phyloP scores from a whole-genome alignment of 2,113 vertebrate genomes.

The Peucedramus taeniatus region DNA sequence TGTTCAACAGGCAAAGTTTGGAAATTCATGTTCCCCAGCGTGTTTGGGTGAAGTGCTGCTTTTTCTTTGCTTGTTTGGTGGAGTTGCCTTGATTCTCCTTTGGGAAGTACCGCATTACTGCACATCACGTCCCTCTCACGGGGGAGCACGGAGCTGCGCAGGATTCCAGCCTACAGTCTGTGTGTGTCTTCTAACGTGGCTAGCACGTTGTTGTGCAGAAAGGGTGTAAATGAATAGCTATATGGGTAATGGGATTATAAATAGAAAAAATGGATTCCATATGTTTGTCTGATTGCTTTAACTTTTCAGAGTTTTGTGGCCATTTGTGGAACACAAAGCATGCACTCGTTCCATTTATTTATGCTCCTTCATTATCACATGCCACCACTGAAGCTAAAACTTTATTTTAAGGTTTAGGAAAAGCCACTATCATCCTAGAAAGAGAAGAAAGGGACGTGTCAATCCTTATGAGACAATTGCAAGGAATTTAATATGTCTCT shows the following conservation, averaged over 20 bases:
- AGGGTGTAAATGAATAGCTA: constrained; percentile 30
- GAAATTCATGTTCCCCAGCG: fast-evolving
- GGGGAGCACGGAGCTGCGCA: neutral
- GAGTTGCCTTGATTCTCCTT: neutral
- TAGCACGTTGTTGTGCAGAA: neutral
- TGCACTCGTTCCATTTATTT: neutral
- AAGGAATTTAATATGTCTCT: neutral
- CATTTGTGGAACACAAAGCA: neutral
- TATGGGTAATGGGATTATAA: constrained; percentile 39
- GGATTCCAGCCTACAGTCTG: neutral
- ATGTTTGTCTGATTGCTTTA: constrained; percentile 31
- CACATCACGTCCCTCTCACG: neutral
- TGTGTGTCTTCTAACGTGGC: neutral
- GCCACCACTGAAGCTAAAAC: neutral
- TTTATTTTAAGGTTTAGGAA: neutral
- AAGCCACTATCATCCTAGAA: neutral
- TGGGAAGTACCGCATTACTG: neutral
- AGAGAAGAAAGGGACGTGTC: neutral
- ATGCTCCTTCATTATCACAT: neutral
- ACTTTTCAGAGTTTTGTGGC: neutral
- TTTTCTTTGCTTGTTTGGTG: neutral
- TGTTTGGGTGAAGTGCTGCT: neutral
- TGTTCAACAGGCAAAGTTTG: neutral
- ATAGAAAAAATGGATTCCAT: constrained; percentile 44
- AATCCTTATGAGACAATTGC: neutral